Evolutionary conservation across 1,140 invertebrate genomes (phyloP), one percentile per base, ranked within the genome.

Genomic region (Nasonia longicornis): DNA sequence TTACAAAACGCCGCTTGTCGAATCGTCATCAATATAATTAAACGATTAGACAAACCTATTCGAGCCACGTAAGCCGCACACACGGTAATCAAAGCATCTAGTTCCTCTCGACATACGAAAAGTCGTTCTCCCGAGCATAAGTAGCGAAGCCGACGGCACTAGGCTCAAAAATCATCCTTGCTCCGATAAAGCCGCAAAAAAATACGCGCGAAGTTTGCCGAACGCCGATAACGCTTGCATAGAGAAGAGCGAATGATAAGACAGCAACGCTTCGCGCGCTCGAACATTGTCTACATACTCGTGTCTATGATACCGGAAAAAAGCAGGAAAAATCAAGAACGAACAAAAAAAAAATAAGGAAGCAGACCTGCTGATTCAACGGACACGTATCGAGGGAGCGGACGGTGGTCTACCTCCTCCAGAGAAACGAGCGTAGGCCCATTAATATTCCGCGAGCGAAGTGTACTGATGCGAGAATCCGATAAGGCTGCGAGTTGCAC

Each of bases 371-470:
- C 14, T 58, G 52, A 58, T 20, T 16, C 16, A 45, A 64, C 3
- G 4, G 35, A 26, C n/a, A 22, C 20, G n/a, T 70, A 45, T 22
- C 7, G 35, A 42, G 69, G 35, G 16, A 45, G 38, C 8, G 12
- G 29, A 72, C 8, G 2, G 38, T n/a, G 35, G 66, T 26, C 29
- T 70, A 70, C 67, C 29, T 70, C 4, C n/a, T 70, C n/a, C n/a
- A 6, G n/a, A 69, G 64, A 77, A 77, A 66, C 45, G 14, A 20
- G 22, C 6, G 2, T 0, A 7, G 69, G 29, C 35, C 35, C 52
- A 74, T 80, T 74, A 48, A 74, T 80, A 73, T 80, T 80, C 78
- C 14, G 14, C 52, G 29, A 58, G 58, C 70, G 31, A 80, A 74
- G 38, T 73, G 6, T 66, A 29, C 48, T 22, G 77, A 70, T 79